Evolutionary conservation across 2,888 invertebrate genomes (phyloP), one percentile per base, ranked within the genome.

Genomic region (Ophion ventricosus): DNA sequence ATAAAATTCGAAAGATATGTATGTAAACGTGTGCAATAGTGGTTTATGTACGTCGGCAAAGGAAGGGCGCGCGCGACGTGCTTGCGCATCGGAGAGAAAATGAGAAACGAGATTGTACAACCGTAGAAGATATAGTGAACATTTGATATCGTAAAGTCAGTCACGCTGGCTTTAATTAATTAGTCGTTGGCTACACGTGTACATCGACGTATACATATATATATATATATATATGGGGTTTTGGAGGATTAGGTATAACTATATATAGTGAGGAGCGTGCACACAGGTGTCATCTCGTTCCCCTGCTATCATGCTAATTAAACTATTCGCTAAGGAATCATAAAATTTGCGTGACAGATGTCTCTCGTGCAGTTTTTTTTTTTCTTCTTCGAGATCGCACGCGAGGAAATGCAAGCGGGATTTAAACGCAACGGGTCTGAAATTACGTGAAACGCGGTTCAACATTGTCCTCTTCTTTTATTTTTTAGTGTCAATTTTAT

Each of bases 111-210:
- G 63, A 59, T 56, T 75, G 64, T 63, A 83, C 72, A 23, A 67
- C 76, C 73, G 61, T 80, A 54, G 61, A 83, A 83, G 83, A 83
- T 83, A 77, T 73, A 83, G 76, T 77, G 76, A 67, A 80, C 80
- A 80, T 80, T 76, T 80, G 80, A 83, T 83, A 83, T 83, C 83
- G 72, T 80, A 73, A 80, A 83, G 80, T 83, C 83, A 83, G 80
- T 83, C 80, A 80, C 80, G 80, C 72, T 72, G 61, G 72, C 61
- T 83, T 80, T 83, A 80, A 83, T 80, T 83, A 83, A 83, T 80
- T 80, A 80, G 76, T 83, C 80, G 80, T 49, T 69, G 72, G 80
- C 54, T 29, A 49, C 57, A 35, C 64, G 40, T 66, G 40, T 11
- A 80, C 43, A 77, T 29, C 11, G 20, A n/a, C n/a, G n/a, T n/a